Evolutionary conservation across 2,113 vertebrate genomes (phyloP), one percentile per base, ranked within the genome.

Genomic region (Tinamus guttatus): DNA sequence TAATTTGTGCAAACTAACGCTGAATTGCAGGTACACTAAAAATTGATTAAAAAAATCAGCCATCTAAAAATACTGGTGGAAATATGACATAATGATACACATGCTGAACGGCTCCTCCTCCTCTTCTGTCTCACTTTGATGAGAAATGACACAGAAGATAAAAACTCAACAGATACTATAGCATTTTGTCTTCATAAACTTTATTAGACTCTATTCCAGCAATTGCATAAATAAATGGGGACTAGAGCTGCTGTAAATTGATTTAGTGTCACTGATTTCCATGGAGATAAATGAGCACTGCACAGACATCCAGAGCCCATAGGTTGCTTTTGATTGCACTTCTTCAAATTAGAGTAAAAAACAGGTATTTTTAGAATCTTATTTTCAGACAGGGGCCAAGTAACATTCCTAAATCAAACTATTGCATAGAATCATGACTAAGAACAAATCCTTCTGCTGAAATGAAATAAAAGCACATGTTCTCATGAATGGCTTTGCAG

Each of bases 331-430:
- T 59, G 28, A 77, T 59, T 12, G 11, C 4, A 54, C 21, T 9
- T 65, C 36, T 56, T 60, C 24, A 80, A 71, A 47, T 21, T 11
- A 65, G 73, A 62, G 24, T 65, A 27, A 76, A 56, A 62, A 56
- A 16, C 74, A 27, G 13, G 70, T 70, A 7, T 20, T 88, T 95
- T 78, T 36, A 64, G 32, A 74, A 86, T 36, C 38, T 36, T 68
- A 41, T 64, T 87, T 89, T 69, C 73, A 69, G 64, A 67, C 85
- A 52, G 54, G 20, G 21, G 6, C 4, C n/a, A 51, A 30, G 7
- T 20, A 34, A 8, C 81, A 89, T 45, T 86, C 95, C 75, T 38
- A 92, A 96, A 60, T 80, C 38, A 82, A 95, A 97, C 93, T 27
- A 6, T 73, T 80, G 90, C 67, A 54, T 11, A 76, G 62, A 43